These are phyloP conservation scores for Sialia sialis DNA, from an alignment of 2,113 vertebrate species.

Conservation along the genomic window DNA sequence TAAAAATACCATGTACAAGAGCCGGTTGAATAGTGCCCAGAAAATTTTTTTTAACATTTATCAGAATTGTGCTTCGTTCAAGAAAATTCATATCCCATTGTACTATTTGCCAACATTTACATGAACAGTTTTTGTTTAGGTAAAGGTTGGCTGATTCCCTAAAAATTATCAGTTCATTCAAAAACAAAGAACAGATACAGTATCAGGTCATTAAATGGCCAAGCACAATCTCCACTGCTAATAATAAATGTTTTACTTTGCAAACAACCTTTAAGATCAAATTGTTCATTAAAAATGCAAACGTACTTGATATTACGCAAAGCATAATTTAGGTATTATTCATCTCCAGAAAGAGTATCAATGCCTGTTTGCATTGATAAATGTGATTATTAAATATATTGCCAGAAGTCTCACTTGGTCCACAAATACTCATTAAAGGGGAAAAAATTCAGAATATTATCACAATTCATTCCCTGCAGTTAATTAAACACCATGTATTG, in stretches of 20 bases:
- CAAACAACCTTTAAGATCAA: not conserved
- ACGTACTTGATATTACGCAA: not conserved
- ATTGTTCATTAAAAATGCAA: conserved; percentile 7
- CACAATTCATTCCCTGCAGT: not conserved
- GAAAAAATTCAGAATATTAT: not conserved
- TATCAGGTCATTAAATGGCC: not conserved
- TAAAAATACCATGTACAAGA: conserved; percentile 9
- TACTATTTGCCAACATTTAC: not conserved
- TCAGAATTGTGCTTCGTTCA: not conserved
- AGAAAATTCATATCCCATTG: not conserved
- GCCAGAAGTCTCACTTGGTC: not conserved
- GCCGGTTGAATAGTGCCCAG: conserved; percentile 9
- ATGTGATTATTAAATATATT: not conserved
- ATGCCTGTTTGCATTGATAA: not conserved
- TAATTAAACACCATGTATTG: not conserved
- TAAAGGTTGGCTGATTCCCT: not conserved
- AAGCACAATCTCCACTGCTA: not conserved
- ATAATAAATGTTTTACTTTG: not conserved
- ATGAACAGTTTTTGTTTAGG: not conserved
- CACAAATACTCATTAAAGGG: not conserved
- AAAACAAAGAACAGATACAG: not conserved
- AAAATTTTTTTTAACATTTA: not conserved
- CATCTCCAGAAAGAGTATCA: not conserved
- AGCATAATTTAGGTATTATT: not conserved
- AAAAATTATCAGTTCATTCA: not conserved